Evolutionary conservation across 2,113 vertebrate species (phyloP).

Genomic region (Montifringilla adamsi): DNA sequence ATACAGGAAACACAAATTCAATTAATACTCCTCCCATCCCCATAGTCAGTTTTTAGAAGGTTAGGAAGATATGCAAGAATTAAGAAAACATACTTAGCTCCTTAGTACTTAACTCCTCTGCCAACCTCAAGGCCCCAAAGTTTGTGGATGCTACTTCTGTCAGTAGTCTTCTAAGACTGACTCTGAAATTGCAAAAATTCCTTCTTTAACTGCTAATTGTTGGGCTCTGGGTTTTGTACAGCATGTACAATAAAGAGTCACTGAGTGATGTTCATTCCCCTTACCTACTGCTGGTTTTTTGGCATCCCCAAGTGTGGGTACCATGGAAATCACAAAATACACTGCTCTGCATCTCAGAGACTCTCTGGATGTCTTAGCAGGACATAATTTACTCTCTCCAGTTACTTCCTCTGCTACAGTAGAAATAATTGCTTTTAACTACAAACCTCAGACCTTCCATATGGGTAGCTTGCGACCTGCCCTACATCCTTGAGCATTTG

Average conservation of each 20-base stretch:
- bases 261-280: not conserved
- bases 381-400: not conserved
- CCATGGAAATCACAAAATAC: not conserved
- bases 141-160: not conserved
- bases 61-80: not conserved
- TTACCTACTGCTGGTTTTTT: not conserved
- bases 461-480: not conserved
- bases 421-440: not conserved
- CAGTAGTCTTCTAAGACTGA: not conserved
- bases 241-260: not conserved
- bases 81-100: not conserved
- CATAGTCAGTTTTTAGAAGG: not conserved
- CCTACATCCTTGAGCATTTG: not conserved
- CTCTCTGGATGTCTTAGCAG: not conserved
- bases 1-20: not conserved
- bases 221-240: not conserved
- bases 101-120: not conserved
- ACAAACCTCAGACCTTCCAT: not conserved
- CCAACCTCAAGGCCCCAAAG: not conserved
- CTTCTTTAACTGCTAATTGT: not conserved
- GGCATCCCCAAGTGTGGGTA: not conserved
- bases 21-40: not conserved
- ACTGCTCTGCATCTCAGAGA: not conserved
- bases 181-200: not conserved
- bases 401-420: not conserved